Evolutionary conservation across 64 coral and sea anemone genomes (phyloP), one percentile per base, ranked within the genome.

Genomic region (Montipora sp.): DNA sequence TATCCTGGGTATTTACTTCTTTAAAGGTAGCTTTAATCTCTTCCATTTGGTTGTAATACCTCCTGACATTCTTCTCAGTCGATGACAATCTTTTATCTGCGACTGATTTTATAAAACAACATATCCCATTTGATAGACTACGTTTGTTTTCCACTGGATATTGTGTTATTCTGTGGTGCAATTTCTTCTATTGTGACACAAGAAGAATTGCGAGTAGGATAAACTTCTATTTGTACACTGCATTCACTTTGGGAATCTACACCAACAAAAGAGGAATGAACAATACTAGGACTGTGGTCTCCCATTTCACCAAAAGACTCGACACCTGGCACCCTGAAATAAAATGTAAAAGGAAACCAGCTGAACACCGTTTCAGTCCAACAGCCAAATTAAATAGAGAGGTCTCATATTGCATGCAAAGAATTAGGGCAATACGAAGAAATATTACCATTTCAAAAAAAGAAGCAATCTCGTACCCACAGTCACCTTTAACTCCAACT

Each of bases 1-100:
- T 18, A 8, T 81, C 77, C 6, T 91, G 53, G 13, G 58, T 20
- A 18, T 87, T 75, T 47, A 48, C 47, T 51, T 95, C 49, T 15
- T 93, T 83, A 80, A 99, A 92, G 8, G 92, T 81, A 57, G 75
- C 47, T 70, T 81, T 58, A 6, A 93, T 75, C 23, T 89, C 75
- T 61, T 94, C 71, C 67, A 94, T 92, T 75, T 93, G 81, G 48
- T 96, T 92, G 84, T 99, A 99, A 67, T 99, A 99, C 47, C 92
- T 77, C 73, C 79, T 91, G 27, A 99, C 77, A 80, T 99, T 99
- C 82, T 88, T 99, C 72, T 77, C 70, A 44, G 51, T 16, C 20
- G 72, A 27, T 20, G 21, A 89, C 57, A 77, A 21, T 48, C 82
- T 5, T 85, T 20, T 60, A 27, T 48, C 22, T 77, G 18, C 75